Evolutionary conservation across 2,797 vertebrate species (phyloP).

Genomic region (Ptychadena robeensis): DNA sequence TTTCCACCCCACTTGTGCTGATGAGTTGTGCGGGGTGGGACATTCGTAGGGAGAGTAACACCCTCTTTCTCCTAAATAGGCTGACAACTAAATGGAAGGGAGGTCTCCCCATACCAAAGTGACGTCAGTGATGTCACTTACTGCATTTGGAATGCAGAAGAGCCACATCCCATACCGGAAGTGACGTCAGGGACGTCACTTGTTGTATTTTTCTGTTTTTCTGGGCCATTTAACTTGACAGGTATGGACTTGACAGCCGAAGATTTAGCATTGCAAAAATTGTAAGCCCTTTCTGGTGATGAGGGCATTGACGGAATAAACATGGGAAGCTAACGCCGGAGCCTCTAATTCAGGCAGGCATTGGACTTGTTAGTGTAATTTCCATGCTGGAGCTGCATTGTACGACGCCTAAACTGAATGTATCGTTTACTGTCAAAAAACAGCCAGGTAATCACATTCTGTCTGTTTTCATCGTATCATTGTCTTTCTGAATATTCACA

Average conservation of each 20-base stretch:
- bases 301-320: background rate
- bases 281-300: background rate
- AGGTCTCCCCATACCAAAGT: no score
- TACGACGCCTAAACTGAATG: constrained; percentile 2
- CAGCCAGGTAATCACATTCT: constrained; percentile 14
- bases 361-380: constrained; percentile 15
- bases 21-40: no score
- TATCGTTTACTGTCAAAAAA: constrained; percentile 33
- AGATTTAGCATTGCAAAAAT: background rate
- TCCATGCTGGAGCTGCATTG: background rate
- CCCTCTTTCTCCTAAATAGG: no score
- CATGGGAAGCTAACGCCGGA: background rate
- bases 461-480: constrained; percentile 46
- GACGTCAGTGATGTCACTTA: no score
- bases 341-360: constrained; percentile 26
- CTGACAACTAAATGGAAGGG: no score
- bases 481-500: constrained; percentile 51
- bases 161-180: no score
- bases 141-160: no score
- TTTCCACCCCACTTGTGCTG: no score
- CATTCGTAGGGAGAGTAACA: no score
- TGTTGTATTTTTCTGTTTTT: no score
- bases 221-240: no score
- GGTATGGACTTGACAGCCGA: background rate
- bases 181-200: no score